These are phyloP conservation scores for Vulpes lagopus DNA, from an alignment of 2,113 vertebrate species.

Conservation along the genomic window DNA sequence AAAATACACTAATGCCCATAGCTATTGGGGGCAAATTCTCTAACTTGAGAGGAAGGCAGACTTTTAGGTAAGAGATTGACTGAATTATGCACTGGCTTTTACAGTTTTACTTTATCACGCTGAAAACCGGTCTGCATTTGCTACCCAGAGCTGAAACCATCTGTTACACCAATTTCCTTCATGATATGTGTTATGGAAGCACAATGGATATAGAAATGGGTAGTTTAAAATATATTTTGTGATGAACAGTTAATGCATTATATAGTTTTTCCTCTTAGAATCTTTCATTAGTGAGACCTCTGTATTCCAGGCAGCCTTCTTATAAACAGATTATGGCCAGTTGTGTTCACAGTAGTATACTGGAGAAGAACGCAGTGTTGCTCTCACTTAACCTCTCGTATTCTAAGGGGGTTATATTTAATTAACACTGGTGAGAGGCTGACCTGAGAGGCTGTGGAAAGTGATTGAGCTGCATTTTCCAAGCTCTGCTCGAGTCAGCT, in stretches of 20 bases:
- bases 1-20: constrained; percentile 76
- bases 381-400: constrained; percentile 91
- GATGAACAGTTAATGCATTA: constrained; percentile 75
- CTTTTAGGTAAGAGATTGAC: constrained; percentile 78
- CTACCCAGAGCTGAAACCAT: constrained; percentile 77
- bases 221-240: constrained; percentile 78
- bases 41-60: constrained; percentile 65
- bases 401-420: constrained; percentile 94
- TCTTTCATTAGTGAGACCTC: constrained; percentile 78
- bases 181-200: constrained; percentile 81
- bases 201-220: constrained; percentile 78
- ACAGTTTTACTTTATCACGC: constrained; percentile 83
- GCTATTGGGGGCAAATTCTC: constrained; percentile 64
- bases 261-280: constrained; percentile 42
- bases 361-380: constrained; percentile 78
- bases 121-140: constrained; percentile 76
- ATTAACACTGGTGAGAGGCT: constrained; percentile 94
- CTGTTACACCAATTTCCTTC: constrained; percentile 77
- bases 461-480: constrained; percentile 90
- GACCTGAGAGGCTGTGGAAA: constrained; percentile 91
- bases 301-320: constrained; percentile 58
- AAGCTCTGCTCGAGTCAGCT: constrained; percentile 87
- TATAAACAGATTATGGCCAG: constrained; percentile 73
- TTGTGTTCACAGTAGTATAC: constrained; percentile 79
- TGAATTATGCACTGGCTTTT: constrained; percentile 67